Conservation (phyloP, 2,888 invertebrate genomes). For the Lithophane ornitopus region DNA sequence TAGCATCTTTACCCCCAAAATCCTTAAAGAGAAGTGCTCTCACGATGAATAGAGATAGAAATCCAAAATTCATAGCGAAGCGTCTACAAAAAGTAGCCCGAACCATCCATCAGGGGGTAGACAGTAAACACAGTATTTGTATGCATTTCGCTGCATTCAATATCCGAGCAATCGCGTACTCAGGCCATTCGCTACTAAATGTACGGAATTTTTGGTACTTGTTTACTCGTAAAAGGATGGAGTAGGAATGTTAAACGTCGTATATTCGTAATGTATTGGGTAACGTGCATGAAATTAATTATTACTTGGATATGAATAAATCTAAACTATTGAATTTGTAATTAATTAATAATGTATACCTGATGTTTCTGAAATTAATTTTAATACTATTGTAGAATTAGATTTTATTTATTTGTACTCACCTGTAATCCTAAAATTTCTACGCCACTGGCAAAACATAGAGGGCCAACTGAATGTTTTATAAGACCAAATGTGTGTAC, state of each 20-base stretch:
- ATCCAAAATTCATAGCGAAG: conserved; percentile 56
- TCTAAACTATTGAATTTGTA: too few relatives aligned
- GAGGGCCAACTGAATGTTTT: too few relatives aligned
- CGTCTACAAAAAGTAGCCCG: conserved; percentile 52
- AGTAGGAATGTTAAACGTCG: conserved; percentile 19
- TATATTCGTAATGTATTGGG: conserved; percentile 25
- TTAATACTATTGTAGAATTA: too few relatives aligned
- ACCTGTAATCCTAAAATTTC: too few relatives aligned
- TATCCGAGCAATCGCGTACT: conserved; percentile 53
- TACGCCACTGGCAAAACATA: too few relatives aligned
- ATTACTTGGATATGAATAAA: too few relatives aligned
- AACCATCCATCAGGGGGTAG: conserved; percentile 72
- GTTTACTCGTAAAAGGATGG: conserved; percentile 33
- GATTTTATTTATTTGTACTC: too few relatives aligned
- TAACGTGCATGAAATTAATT: conserved; percentile 29
- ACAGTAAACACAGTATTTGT: conserved; percentile 78
- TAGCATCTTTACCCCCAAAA: conserved; percentile 7
- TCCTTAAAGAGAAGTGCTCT: conserved; percentile 12
- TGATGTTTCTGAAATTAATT: too few relatives aligned
- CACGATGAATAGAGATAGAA: conserved; percentile 53
- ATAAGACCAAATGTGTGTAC: too few relatives aligned
- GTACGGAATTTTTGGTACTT: conserved; percentile 44
- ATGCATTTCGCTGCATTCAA: conserved; percentile 75
- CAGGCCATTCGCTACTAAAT: conserved; percentile 44
- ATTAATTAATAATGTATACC: too few relatives aligned